These are phyloP conservation scores for Eudiplozoon nipponicum DNA, from an alignment of 2,888 invertebrate species.

Conservation along the genomic window DNA sequence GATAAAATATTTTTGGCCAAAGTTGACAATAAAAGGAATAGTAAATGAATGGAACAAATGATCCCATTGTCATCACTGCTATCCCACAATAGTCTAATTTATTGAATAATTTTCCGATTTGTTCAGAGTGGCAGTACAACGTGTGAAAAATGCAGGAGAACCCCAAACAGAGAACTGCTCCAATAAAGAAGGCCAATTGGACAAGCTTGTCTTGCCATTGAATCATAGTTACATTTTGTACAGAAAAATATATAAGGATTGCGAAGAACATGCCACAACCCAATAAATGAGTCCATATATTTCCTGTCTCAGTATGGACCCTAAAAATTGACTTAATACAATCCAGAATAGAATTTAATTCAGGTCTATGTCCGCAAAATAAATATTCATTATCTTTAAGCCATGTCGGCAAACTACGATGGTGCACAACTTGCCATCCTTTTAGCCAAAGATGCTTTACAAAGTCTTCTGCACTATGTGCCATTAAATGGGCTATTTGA, in stretches of 20 bases:
- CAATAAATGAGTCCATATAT: slow-evolving; percentile 84
- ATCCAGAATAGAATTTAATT: slow-evolving; percentile 65
- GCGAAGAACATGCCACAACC: slow-evolving; percentile 27
- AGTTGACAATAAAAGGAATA: slow-evolving; percentile 95
- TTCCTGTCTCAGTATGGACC: slow-evolving; percentile 90
- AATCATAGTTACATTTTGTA: too few species aligned
- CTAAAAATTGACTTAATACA: slow-evolving; percentile 92
- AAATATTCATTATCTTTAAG: slow-evolving; percentile 88
- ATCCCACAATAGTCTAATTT: slow-evolving; percentile 98
- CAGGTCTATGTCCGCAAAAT: slow-evolving; percentile 70
- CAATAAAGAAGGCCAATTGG: slow-evolving; percentile 67
- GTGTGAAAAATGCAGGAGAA: slow-evolving; percentile 91
- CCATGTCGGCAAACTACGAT: slow-evolving; percentile 16
- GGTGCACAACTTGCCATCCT: slow-evolving; percentile 11
- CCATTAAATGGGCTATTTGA: slow-evolving; percentile 8
- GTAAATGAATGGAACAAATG: slow-evolving; percentile 94
- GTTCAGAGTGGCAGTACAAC: slow-evolving; percentile 81
- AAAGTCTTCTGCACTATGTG: slow-evolving; percentile 12
- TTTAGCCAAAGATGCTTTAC: slow-evolving; percentile 10
- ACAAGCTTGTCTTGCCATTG: slow-evolving; percentile 36
- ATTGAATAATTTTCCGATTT: slow-evolving; percentile 75
- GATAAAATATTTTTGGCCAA: slow-evolving; percentile 57
- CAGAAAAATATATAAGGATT: too few species aligned
- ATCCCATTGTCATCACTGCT: slow-evolving; percentile 80
- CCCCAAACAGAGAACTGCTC: slow-evolving; percentile 75